Percentiles rank a stretch among this genome's conserved stretches.
Conservation (phyloP, 1,140 invertebrate genomes). For the Drosophila oshimai region DNA sequence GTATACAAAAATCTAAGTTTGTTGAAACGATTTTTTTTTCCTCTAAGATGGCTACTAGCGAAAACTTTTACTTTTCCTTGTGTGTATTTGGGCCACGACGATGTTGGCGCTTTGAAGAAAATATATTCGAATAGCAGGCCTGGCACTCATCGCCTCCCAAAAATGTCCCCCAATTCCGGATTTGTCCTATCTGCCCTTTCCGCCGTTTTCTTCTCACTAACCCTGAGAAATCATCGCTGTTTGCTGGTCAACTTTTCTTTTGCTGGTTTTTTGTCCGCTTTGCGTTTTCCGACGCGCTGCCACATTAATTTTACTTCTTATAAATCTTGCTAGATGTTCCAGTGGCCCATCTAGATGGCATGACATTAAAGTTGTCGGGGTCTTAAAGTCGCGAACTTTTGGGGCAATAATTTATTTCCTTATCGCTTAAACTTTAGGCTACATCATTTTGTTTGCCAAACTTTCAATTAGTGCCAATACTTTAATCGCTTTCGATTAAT, state of each 20-base stretch:
- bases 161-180: conserved; percentile 6
- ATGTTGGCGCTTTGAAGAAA: conserved; percentile 50
- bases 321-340: conserved; percentile 60
- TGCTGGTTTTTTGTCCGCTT: conserved; percentile 10
- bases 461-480: conserved; percentile 70
- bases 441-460: conserved; percentile 8
- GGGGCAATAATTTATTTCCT: conserved; percentile 44
- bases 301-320: conserved; percentile 78
- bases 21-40: conserved; percentile 32
- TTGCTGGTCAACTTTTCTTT: conserved; percentile 39
- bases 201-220: not conserved
- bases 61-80: conserved; percentile 55
- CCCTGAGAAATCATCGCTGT: conserved; percentile 31
- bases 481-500: conserved; percentile 66
- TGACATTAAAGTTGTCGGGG: conserved; percentile 43
- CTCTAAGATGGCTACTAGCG: conserved; percentile 43
- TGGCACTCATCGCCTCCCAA: conserved; percentile 10
- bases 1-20: conserved; percentile 44
- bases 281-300: conserved; percentile 47
- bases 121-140: conserved; percentile 64
- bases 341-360: conserved; percentile 43
- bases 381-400: conserved; percentile 30
- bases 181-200: not conserved
- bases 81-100: conserved; percentile 10
- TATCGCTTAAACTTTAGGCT: conserved; percentile 38